phyloP scores from a whole-genome alignment of 1,140 invertebrate species.

The Diabrotica undecimpunctata region DNA sequence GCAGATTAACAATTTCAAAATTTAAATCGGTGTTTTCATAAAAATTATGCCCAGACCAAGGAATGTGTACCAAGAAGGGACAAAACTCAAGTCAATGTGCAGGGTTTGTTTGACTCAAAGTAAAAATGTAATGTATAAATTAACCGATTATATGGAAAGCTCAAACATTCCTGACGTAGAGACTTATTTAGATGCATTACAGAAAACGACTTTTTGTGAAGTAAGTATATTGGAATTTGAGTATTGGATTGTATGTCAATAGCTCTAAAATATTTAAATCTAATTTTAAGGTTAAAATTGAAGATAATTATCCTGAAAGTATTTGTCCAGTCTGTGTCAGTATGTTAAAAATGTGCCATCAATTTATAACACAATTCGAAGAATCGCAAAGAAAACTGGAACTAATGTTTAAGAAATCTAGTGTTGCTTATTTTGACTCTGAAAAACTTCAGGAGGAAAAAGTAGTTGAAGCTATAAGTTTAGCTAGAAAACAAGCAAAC shows the following conservation, averaged over 20 bases:
- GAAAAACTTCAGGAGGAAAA: background rate
- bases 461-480: background rate
- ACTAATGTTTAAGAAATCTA: background rate
- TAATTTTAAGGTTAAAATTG: background rate
- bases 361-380: conserved; percentile 15
- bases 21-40: too few relatives aligned
- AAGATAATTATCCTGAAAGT: conserved; percentile 10
- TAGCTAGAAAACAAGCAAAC: background rate
- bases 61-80: conserved; percentile 7
- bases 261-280: background rate
- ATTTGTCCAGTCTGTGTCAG: conserved; percentile 17
- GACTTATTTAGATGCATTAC: conserved; percentile 13
- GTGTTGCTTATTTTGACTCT: background rate
- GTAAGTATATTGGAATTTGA: background rate
- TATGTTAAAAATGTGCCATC: conserved; percentile 13
- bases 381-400: conserved; percentile 5
- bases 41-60: conserved; percentile 9
- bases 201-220: conserved; percentile 4
- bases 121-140: conserved; percentile 15
- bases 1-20: background rate
- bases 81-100: conserved; percentile 12
- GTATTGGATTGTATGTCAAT: background rate
- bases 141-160: conserved; percentile 5
- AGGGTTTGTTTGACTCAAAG: conserved; percentile 20
- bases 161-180: background rate